Evolutionary conservation across 2,888 invertebrate genomes (phyloP).

Genomic region (Tinea trinotella): DNA sequence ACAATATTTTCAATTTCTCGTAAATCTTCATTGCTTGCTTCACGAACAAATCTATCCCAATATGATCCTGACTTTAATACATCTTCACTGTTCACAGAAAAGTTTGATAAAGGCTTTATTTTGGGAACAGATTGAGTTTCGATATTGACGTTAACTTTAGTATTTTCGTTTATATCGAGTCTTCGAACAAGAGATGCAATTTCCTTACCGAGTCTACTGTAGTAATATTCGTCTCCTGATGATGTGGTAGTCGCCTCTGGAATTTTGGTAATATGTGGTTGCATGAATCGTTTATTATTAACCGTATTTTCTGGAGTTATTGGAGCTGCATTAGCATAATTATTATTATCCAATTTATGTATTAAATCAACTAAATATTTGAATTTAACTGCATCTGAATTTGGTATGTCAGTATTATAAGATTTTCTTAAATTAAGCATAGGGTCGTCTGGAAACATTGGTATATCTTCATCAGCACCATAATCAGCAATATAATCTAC

Average conservation of each 20-base stretch:
- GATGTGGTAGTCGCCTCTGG: not conserved
- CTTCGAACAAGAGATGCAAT: constrained; percentile 53
- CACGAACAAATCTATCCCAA: constrained; percentile 55
- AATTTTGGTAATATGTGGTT: not conserved
- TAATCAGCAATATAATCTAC: not conserved
- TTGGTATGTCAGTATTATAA: not conserved
- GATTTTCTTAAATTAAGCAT: not conserved
- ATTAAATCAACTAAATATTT: constrained; percentile 56
- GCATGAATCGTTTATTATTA: not conserved
- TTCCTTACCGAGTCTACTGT: constrained; percentile 50
- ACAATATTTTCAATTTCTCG: constrained; percentile 51
- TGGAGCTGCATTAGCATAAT: not conserved
- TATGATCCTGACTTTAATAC: constrained; percentile 40
- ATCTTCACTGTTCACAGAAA: constrained; percentile 36
- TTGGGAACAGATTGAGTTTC: constrained; percentile 31
- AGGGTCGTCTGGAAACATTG: not conserved
- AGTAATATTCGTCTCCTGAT: constrained; percentile 37
- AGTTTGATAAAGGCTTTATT: constrained; percentile 27
- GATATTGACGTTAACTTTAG: constrained; percentile 34
- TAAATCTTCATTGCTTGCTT: constrained; percentile 42
- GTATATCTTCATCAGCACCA: not conserved
- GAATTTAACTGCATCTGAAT: constrained; percentile 40
- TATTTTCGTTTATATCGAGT: constrained; percentile 31
- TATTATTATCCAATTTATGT: constrained; percentile 32
- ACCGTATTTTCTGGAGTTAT: not conserved